Conservation (phyloP, 2,797 vertebrate species). For the Phalloptychus januarius region DNA sequence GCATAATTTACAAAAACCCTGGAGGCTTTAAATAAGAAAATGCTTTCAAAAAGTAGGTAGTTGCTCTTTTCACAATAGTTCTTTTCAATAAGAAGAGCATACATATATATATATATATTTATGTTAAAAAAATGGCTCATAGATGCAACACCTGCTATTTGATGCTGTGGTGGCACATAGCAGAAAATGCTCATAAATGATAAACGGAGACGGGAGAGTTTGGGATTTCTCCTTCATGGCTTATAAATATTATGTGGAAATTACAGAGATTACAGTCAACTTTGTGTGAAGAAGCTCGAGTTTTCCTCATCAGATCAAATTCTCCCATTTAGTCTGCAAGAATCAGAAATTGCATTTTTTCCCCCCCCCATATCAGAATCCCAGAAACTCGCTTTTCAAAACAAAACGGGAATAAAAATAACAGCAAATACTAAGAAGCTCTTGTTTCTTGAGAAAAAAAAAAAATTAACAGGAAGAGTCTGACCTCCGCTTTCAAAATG, state of each 20-base stretch:
- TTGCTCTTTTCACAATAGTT: conserved; percentile 67
- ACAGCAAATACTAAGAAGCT: conserved; percentile 37
- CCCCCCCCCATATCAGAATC: conserved; percentile 31
- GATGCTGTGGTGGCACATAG: conserved; percentile 60
- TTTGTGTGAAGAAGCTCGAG: conserved; percentile 24
- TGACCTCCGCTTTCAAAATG: conserved; percentile 49
- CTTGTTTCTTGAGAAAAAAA: conserved; percentile 48
- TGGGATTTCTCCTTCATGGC: conserved; percentile 26
- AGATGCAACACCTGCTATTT: conserved; percentile 69
- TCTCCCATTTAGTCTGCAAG: conserved; percentile 31
- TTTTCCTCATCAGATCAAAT: conserved; percentile 19
- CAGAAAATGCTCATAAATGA: conserved; percentile 36
- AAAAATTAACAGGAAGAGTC: conserved; percentile 20
- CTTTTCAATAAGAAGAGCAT: conserved; percentile 61
- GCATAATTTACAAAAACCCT: conserved; percentile 73
- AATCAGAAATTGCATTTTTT: conserved; percentile 14
- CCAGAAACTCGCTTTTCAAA: conserved; percentile 35
- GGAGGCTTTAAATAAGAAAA: conserved; percentile 78
- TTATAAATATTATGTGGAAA: conserved; percentile 42
- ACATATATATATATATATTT: conserved; percentile 14
- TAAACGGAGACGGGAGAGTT: conserved; percentile 22
- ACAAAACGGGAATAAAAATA: conserved; percentile 12
- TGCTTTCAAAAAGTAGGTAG: conserved; percentile 67
- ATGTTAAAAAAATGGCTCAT: conserved; percentile 82
- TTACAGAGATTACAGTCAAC: conserved; percentile 39